Conservation (phyloP, 2,797 vertebrate species). For the Sternotherus odoratus region DNA sequence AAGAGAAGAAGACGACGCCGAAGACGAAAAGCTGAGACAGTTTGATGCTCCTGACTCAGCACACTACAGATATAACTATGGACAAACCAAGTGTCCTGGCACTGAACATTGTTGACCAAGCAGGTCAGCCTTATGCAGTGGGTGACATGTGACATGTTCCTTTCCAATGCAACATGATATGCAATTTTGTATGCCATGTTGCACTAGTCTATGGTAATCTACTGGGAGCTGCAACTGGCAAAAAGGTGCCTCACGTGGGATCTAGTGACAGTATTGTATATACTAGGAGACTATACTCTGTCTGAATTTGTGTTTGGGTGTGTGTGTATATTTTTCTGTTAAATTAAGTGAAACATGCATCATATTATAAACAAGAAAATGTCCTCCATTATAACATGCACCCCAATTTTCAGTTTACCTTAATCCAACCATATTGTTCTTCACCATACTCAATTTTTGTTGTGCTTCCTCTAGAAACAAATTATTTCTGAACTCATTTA, state of each 20-base stretch:
- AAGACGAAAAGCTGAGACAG: rapidly evolving
- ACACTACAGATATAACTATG: not conserved
- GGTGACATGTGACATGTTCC: not conserved
- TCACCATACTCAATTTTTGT: not conserved
- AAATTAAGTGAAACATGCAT: not conserved
- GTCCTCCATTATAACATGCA: not conserved
- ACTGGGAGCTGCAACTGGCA: not conserved
- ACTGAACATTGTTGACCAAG: not conserved
- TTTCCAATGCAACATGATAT: not conserved
- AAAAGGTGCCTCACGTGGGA: not conserved
- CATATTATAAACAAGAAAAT: not conserved
- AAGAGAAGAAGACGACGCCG: not conserved
- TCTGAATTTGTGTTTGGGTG: not conserved
- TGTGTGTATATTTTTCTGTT: not conserved
- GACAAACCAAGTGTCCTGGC: not conserved
- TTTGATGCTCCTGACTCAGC: not conserved
- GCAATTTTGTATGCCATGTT: not conserved
- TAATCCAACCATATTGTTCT: not conserved
- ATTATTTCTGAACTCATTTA: not conserved
- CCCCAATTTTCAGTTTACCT: not conserved
- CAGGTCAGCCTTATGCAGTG: not conserved
- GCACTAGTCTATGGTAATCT: not conserved
- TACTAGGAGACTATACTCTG: not conserved
- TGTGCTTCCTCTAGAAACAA: not conserved
- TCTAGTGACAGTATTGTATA: not conserved